Evolutionary conservation across 2,888 invertebrate species (phyloP), one percentile per base, ranked within the genome.

Genomic region (Cephonodes hylas): DNA sequence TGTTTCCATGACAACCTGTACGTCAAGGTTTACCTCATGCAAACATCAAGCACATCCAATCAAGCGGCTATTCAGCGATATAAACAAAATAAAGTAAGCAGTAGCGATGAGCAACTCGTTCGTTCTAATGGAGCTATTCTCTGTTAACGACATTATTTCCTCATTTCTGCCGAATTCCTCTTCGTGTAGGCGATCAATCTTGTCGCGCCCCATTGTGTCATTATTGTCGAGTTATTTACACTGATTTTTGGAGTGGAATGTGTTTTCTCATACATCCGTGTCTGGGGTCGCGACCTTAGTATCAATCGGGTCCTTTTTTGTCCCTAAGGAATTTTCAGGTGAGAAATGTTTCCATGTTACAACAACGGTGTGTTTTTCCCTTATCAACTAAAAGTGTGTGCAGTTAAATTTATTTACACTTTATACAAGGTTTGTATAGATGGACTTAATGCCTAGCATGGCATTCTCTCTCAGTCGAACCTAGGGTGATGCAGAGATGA

Each of bases 141-240:
- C 67, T 75, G 75, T 71, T 76, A 77, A 75, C 76, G 72, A 71
- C 74, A 79, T 81, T 78, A 79, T 77, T 79, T 80, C 76, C 76
- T 72, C 76, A 75, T 79, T 75, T 74, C 68, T 69, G 64, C 68
- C 62, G 68, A 72, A 76, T 76, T 75, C 71, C 64, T 66, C 62
- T 63, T 63, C 65, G 66, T 70, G 67, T 65, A 65, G 63, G 61
- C 73, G 68, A 81, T 81, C 76, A 80, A 81, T 83, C 78, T 81
- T 76, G 69, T 69, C 69, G 62, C 64, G 64, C 64, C 64, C 62
- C 65, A 72, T 71, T 70, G 69, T 72, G 68, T 70, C 64, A 64
- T 68, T 66, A 62, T 64, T 64, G 63, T 56, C 20, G 53, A 48
- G 58, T 46, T 63, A 53, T 60, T 60, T 53, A 20, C 42, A 46